These are phyloP conservation scores for Drosophila ustulata DNA, from an alignment of 2,888 invertebrate species.

Conservation along the genomic window DNA sequence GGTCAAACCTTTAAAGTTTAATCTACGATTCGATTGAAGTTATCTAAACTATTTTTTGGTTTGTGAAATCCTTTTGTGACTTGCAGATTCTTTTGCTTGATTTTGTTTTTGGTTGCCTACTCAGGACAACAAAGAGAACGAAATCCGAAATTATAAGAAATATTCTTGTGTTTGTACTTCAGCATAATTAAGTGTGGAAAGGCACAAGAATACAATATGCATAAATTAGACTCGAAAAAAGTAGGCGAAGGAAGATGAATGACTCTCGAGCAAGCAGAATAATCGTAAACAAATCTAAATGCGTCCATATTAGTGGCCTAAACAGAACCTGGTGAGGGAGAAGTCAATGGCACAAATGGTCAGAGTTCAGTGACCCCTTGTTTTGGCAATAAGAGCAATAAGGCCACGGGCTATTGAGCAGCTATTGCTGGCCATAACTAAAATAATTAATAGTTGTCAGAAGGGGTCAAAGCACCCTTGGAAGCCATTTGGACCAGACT, in stretches of 20 bases:
- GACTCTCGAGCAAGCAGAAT: background rate
- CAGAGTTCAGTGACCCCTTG: conserved; percentile 18
- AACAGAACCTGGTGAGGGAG: background rate
- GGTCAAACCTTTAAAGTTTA: too few relatives aligned
- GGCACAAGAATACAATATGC: background rate
- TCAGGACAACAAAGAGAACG: background rate
- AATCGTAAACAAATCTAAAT: background rate
- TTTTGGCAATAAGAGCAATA: background rate
- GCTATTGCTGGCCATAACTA: conserved; percentile 9
- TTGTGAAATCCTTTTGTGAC: too few relatives aligned
- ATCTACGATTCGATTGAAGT: too few relatives aligned
- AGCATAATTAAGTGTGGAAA: background rate
- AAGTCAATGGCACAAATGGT: conserved; percentile 14
- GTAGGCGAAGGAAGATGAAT: background rate
- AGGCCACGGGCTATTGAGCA: conserved; percentile 8
- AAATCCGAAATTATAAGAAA: background rate
- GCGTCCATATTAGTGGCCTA: conserved; percentile 1
- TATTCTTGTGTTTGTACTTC: background rate
- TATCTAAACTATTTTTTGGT: too few relatives aligned
- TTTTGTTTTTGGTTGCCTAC: too few relatives aligned
- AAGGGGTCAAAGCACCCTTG: conserved; percentile 17
- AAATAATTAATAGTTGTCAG: conserved; percentile 25
- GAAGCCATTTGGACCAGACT: conserved; percentile 4
- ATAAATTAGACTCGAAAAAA: background rate
- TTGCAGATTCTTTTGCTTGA: too few relatives aligned